A percentile compares a stretch with the other conserved stretches of the same genome.
Evolutionary conservation across 2,888 invertebrate species (phyloP).

Genomic region (Ferdinandea cuprea): DNA sequence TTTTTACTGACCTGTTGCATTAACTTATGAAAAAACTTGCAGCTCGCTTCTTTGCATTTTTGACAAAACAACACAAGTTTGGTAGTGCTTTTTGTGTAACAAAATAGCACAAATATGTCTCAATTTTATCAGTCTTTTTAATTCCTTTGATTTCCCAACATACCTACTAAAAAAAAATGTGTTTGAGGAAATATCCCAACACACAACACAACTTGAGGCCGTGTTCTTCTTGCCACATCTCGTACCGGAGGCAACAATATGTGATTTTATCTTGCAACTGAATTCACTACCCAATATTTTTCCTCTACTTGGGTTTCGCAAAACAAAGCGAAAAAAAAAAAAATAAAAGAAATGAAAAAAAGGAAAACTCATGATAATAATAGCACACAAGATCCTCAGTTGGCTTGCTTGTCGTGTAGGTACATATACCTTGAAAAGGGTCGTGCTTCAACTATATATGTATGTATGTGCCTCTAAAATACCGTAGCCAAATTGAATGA

Average conservation of each 20-base stretch:
- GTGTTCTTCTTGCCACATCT: background rate
- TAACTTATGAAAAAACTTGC: too few relatives aligned
- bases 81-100: too few relatives aligned
- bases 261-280: conserved; percentile 46
- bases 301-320: conserved; percentile 22
- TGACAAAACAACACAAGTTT: too few relatives aligned
- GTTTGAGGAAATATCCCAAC: too few relatives aligned
- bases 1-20: too few relatives aligned
- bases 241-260: conserved; percentile 4
- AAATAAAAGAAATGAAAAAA: conserved; percentile 1
- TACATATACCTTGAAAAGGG: conserved; percentile 48
- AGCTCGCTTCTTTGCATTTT: too few relatives aligned
- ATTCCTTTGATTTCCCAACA: too few relatives aligned
- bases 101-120: too few relatives aligned
- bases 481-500: conserved; percentile 57
- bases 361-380: conserved; percentile 39
- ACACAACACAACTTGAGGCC: too few relatives aligned
- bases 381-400: conserved; percentile 44
- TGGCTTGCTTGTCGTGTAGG: background rate
- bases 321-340: conserved; percentile 31
- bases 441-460: conserved; percentile 43
- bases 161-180: too few relatives aligned
- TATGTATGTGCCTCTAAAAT: conserved; percentile 1
- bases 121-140: too few relatives aligned
- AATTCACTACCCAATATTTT: conserved; percentile 21